Conservation (phyloP, 2,888 invertebrate species). For the Tetragonula carbonaria region DNA sequence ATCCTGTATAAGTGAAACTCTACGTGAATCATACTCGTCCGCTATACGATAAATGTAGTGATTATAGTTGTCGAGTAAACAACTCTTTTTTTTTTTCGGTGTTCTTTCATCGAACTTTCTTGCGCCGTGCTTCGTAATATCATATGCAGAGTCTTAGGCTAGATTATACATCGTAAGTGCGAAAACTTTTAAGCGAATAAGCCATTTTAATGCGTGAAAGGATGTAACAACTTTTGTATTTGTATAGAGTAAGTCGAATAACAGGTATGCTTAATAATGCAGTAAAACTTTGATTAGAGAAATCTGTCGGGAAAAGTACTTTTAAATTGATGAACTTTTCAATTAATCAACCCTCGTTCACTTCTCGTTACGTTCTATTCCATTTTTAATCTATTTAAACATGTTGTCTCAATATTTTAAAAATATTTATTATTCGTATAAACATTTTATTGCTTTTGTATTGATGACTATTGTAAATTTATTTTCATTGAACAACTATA, state of each 20-base stretch:
- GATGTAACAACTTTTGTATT: conserved; percentile 82
- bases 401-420: conserved; percentile 1
- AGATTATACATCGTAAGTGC: conserved; percentile 73
- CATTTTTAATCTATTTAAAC: conserved; percentile 11
- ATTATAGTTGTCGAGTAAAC: conserved; percentile 68
- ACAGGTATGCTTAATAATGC: conserved; percentile 67
- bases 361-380: conserved; percentile 1
- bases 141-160: conserved; percentile 73
- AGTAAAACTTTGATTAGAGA: conserved; percentile 55
- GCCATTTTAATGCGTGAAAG: conserved; percentile 80
- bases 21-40: conserved; percentile 58
- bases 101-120: conserved; percentile 75
- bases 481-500: conserved; percentile 17
- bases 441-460: neutral
- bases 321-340: conserved; percentile 36
- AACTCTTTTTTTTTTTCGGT: conserved; percentile 52
- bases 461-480: conserved; percentile 3
- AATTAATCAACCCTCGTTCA: conserved; percentile 34
- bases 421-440: neutral
- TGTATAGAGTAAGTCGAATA: conserved; percentile 78
- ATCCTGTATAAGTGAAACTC: conserved; percentile 67
- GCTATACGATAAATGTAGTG: conserved; percentile 69
- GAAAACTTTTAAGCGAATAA: conserved; percentile 67
- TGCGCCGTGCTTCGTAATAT: conserved; percentile 73
- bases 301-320: conserved; percentile 37